A percentile compares a stretch with the other conserved stretches of the same genome.
Evolutionary conservation across 2,113 vertebrate species (phyloP).

Genomic region (Athene noctua): DNA sequence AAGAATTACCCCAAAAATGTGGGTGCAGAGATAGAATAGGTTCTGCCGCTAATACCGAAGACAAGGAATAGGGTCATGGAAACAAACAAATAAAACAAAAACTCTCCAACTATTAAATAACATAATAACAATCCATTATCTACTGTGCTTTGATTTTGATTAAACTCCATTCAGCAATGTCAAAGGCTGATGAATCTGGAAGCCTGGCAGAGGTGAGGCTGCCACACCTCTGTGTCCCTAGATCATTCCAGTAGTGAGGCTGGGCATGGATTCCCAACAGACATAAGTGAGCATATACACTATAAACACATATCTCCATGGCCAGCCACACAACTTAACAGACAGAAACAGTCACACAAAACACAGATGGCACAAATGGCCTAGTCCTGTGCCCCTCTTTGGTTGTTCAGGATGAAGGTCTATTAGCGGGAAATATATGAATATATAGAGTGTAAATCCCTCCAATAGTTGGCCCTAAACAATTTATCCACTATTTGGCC

Average conservation of each 20-base stretch:
- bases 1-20: not conserved
- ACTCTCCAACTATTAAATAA: not conserved
- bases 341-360: not conserved
- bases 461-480: not conserved
- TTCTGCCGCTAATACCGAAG: not conserved
- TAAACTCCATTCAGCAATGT: not conserved
- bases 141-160: not conserved
- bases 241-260: not conserved
- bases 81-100: not conserved
- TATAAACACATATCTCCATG: not conserved
- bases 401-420: not conserved
- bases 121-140: not conserved
- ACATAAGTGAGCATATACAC: not conserved
- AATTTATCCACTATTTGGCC: not conserved
- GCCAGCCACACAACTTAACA: not conserved
- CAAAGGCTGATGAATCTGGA: not conserved
- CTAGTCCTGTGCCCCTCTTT: not conserved
- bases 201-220: not conserved
- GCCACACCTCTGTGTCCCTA: not conserved
- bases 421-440: not conserved
- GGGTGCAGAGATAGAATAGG: not conserved
- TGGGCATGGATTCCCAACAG: not conserved
- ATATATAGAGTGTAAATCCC: not conserved
- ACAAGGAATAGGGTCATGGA: not conserved
- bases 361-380: not conserved